Evolutionary conservation across 2,113 vertebrate genomes (phyloP), one percentile per base, ranked within the genome.

Genomic region (Cinclus mexicanus): DNA sequence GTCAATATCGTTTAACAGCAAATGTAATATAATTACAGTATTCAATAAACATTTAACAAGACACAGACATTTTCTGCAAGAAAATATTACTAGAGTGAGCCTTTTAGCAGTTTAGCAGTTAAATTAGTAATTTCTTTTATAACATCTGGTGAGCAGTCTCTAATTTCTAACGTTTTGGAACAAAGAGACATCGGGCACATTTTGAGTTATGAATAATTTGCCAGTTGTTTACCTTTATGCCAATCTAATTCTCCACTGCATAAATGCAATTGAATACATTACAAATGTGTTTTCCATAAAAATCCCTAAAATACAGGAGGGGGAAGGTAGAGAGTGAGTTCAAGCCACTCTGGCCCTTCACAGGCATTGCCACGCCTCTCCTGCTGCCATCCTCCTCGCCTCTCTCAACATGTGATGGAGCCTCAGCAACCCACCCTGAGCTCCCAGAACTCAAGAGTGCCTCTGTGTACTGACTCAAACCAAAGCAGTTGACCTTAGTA

Each of bases 111-210:
- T 98, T 98, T 97, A 97, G 96, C 97, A 98, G 97, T 98, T 98
- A 98, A 98, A 98, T 98, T 96, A 97, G 97, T 92, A 93, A 95
- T 96, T 92, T 94, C 87, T 97, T 96, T 97, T 89, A 96, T 93
- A 98, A 98, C 98, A 98, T 98, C 98, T 98, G 98, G 97, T 96
- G 87, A 97, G 78, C 98, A 98, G 98, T 98, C 97, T 98, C 97
- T 98, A 94, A 97, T 98, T 98, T 98, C 97, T 98, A 24, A 95
- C 94, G 89, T 94, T 98, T 96, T 95, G 94, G 95, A 98, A 97
- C 96, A 90, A 97, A 98, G 97, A 97, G 85, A 87, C 96, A 94
- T 72, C 7, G 17, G 89, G 26, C 78, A 97, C 95, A 96, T 97
- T 96, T 96, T 93, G 95, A 91, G 87, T 97, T 97, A 94, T 93